phyloP scores from a whole-genome alignment of 2,888 invertebrate genomes.

The Eumacrocentrus americanus region DNA sequence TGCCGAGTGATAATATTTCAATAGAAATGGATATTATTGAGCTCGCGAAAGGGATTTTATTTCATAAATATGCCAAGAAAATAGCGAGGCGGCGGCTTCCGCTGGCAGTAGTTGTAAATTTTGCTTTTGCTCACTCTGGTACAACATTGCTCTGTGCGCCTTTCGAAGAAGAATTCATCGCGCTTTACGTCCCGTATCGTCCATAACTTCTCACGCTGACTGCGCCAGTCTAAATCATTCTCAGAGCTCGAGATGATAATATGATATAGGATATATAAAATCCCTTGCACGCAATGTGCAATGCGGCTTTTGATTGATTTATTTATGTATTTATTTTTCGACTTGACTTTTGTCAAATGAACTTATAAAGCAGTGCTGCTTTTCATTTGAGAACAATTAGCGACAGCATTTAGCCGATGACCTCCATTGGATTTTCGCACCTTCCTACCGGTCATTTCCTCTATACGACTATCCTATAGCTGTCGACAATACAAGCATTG shows the following conservation, averaged over 20 bases:
- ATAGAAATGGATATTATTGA: conserved; percentile 21
- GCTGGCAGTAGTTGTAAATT: neutral
- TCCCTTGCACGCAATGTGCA: neutral
- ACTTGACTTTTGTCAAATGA: neutral
- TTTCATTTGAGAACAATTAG: neutral
- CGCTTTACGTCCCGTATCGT: conserved; percentile 9
- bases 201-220: neutral
- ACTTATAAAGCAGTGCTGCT: too few relatives aligned
- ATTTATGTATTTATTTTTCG: neutral
- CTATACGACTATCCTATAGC: neutral
- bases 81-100: neutral
- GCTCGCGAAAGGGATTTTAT: conserved; percentile 21
- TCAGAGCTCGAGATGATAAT: too few relatives aligned
- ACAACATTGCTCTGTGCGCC: neutral
- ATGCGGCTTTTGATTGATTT: too few relatives aligned
- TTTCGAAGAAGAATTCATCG: conserved; percentile 1
- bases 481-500: too few relatives aligned
- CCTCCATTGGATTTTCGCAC: neutral
- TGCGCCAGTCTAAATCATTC: neutral
- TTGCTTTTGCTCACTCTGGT: neutral
- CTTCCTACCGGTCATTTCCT: neutral
- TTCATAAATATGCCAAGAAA: neutral
- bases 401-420: neutral
- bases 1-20: conserved; percentile 30
- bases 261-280: neutral